A percentile compares a stretch with the other conserved stretches of the same genome.
Conservation (phyloP, 2,797 vertebrate genomes). For the Sebastes trivittatus region DNA sequence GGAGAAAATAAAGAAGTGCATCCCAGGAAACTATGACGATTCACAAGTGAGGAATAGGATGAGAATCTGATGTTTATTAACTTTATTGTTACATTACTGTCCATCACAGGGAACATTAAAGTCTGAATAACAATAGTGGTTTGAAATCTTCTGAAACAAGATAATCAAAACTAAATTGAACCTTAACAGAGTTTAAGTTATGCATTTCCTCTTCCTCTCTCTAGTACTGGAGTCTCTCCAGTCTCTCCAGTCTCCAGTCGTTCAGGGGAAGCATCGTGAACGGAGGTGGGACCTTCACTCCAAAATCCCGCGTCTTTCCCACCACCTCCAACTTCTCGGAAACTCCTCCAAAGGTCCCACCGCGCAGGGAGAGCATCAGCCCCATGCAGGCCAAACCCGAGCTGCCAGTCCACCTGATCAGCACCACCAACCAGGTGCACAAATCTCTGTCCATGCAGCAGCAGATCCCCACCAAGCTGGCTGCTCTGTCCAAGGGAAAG, state of each 20-base stretch:
- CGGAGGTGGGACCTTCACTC: constrained; percentile 23
- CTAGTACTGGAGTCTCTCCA: constrained; percentile 45
- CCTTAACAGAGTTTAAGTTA: background rate
- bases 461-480: constrained; percentile 94
- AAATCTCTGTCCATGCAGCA: constrained; percentile 87
- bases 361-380: constrained; percentile 84
- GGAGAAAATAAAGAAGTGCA: constrained; percentile 76
- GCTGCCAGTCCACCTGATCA: constrained; percentile 90
- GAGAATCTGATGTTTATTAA: background rate
- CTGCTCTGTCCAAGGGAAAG: constrained; percentile 72
- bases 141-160: background rate
- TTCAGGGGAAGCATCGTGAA: constrained; percentile 81
- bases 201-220: background rate
- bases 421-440: constrained; percentile 90
- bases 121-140: background rate
- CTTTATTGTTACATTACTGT: background rate
- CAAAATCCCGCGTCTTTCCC: constrained; percentile 42
- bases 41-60: constrained; percentile 43
- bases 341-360: constrained; percentile 81
- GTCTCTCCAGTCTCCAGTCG: constrained; percentile 42
- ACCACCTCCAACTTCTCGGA: constrained; percentile 64
- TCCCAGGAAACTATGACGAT: constrained; percentile 62
- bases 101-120: background rate
- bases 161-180: background rate
- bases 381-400: constrained; percentile 75